Percentiles rank a stretch among this genome's conserved stretches.
Evolutionary conservation across 2,113 vertebrate species (phyloP).

Genomic region (Hippocampus guttulatus): DNA sequence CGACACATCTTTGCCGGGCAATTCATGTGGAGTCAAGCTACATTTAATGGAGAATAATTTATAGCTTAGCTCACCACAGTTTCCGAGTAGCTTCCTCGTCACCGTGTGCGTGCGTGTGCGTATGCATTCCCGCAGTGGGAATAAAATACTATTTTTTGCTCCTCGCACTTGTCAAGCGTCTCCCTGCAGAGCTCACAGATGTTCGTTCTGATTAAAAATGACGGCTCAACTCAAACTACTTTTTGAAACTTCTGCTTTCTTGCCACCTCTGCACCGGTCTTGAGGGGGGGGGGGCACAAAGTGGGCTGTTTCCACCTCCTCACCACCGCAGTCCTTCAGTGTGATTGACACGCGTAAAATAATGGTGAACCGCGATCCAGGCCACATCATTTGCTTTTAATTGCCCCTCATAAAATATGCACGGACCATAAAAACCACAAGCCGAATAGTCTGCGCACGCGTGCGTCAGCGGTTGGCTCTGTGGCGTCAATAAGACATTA

Average conservation of each 20-base stretch:
- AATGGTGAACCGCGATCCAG: background rate
- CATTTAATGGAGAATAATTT: no score
- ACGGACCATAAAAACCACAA: background rate
- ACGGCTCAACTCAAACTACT: background rate
- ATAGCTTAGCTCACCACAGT: no score
- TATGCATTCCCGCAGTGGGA: background rate
- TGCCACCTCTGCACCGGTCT: background rate
- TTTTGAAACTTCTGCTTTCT: background rate
- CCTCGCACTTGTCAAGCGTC: conserved; percentile 41
- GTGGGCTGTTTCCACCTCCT: background rate
- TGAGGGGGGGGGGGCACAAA: background rate
- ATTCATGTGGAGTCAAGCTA: no score
- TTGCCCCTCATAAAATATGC: background rate
- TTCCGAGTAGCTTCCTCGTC: no score
- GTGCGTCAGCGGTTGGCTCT: background rate
- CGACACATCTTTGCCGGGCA: no score
- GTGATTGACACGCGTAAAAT: background rate
- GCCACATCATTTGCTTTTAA: conserved; percentile 11
- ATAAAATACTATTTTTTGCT: conserved; percentile 36
- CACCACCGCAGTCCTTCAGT: background rate
- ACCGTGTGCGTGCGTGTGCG: background rate
- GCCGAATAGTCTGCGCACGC: background rate
- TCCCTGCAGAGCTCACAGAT: conserved; percentile 48
- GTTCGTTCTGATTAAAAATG: conserved; percentile 59
- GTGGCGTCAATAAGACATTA: conserved; percentile 6